These are phyloP conservation scores for Trachelus stipa DNA, from an alignment of 2,888 invertebrate species.

Conservation along the genomic window DNA sequence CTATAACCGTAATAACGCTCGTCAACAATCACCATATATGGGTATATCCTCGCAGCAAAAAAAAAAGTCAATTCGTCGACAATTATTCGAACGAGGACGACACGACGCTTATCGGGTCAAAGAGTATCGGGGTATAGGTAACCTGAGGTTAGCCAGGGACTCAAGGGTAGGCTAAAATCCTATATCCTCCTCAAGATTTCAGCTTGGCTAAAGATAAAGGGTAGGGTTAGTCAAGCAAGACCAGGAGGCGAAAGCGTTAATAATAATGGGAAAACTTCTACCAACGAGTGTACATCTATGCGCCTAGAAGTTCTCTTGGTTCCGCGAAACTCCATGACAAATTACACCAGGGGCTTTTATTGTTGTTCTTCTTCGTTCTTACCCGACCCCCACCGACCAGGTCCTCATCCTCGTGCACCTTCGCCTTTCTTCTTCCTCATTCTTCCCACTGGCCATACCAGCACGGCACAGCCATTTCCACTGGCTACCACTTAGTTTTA, in stretches of 20 bases:
- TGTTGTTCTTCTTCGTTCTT: slow-evolving; percentile 49
- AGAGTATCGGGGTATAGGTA: not conserved
- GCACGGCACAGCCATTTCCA: not conserved
- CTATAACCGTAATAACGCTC: not conserved
- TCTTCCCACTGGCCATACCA: not conserved
- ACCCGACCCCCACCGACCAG: slow-evolving; percentile 12
- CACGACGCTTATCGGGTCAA: too few relatives aligned
- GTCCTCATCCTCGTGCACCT: not conserved
- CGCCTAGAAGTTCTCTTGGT: slow-evolving; percentile 14
- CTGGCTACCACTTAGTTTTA: not conserved
- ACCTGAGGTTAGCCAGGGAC: not conserved
- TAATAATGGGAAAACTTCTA: slow-evolving; percentile 61
- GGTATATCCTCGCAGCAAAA: not conserved
- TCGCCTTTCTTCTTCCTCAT: slow-evolving; percentile 19
- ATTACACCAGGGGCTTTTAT: slow-evolving; percentile 58
- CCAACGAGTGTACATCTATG: slow-evolving; percentile 33
- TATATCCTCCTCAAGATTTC: not conserved
- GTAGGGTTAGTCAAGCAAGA: not conserved
- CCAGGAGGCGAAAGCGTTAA: slow-evolving; percentile 47
- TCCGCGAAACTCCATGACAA: slow-evolving; percentile 48
- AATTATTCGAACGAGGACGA: too few relatives aligned
- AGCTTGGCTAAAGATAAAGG: not conserved
- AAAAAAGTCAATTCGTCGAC: not conserved
- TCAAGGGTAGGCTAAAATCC: not conserved
- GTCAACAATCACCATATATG: not conserved